Evolutionary conservation across 2,797 vertebrate species (phyloP), one percentile per base, ranked within the genome.

Genomic region (Schizopygopsis pylzovi): DNA sequence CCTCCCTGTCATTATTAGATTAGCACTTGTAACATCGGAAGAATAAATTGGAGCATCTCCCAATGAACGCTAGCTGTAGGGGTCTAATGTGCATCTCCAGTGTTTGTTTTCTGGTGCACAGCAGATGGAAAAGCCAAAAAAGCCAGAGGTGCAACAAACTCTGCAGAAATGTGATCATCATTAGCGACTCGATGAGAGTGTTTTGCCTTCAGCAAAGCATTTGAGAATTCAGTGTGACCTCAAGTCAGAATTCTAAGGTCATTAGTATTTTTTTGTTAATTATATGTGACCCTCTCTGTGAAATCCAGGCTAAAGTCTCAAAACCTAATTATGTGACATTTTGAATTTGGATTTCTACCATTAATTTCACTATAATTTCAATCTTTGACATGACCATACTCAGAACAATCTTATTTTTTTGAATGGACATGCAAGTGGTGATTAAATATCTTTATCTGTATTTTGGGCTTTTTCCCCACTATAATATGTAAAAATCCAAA

Each of bases 1-100:
- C 85, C 82, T 92, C 89, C 91, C 91, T 92, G 91, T 92, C 92
- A 91, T 94, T 93, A 93, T 94, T 95, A 93, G 92, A 95, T 95
- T 93, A 94, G 91, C 83, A 86, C 92, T 92, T 92, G 92, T 92
- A 88, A 92, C 89, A 92, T 94, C 88, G 85, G 87, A 90, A 85
- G 91, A 92, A 93, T 93, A 92, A 93, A 94, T 91, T 93, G 90
- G 81, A 85, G 22, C 47, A 87, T 90, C 92, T 93, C 92, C 92
- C 92, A 92, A 91, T 79, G 88, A 91, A 91, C 41, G 89, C 88
- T 86, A 87, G 87, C 89, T 90, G 89, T 87, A 83, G 85, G 86
- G 83, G 85, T 88, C 87, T 90, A 91, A 88, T 86, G 86, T 82
- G 80, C 70, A 83, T 90, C 89, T 90, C 81, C 61, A 86, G 85